Percentiles rank a stretch among this genome's conserved stretches.
phyloP scores from a whole-genome alignment of 2,888 invertebrate species.

The Schrankia costaestrigalis region DNA sequence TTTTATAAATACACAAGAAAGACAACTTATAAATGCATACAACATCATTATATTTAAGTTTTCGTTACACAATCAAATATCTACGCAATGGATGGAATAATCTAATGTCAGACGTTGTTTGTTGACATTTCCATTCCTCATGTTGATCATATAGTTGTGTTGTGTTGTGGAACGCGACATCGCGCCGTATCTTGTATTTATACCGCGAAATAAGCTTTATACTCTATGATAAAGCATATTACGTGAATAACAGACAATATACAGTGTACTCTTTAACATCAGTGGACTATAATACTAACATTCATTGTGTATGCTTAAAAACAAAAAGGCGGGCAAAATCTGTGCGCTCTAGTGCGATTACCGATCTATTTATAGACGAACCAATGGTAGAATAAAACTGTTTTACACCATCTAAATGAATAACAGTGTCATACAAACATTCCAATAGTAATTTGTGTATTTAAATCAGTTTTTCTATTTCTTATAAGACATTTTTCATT shows the following conservation, averaged over 20 bases:
- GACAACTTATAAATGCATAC: too few relatives aligned
- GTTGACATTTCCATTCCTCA: slow-evolving; percentile 65
- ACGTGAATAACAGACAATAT: slow-evolving; percentile 38
- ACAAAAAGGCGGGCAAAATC: slow-evolving; percentile 72
- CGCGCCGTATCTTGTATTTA: slow-evolving; percentile 55
- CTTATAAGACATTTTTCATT: slow-evolving; percentile 34
- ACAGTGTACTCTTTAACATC: slow-evolving; percentile 41
- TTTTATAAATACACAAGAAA: not conserved
- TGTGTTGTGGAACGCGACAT: slow-evolving; percentile 62
- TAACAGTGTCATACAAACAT: slow-evolving; percentile 30
- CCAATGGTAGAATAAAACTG: slow-evolving; percentile 54
- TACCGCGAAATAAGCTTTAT: slow-evolving; percentile 44
- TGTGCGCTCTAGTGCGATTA: slow-evolving; percentile 68
- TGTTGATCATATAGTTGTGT: too few relatives aligned
- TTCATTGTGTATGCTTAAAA: slow-evolving; percentile 47
- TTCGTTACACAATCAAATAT: too few relatives aligned
- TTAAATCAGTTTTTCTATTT: slow-evolving; percentile 27
- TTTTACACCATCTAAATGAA: slow-evolving; percentile 38
- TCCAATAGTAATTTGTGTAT: slow-evolving; percentile 30
- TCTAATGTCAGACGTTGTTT: slow-evolving; percentile 58
- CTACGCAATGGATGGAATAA: slow-evolving; percentile 37
- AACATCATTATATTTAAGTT: too few relatives aligned
- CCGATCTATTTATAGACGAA: slow-evolving; percentile 70
- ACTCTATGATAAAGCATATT: slow-evolving; percentile 38
- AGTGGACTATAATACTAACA: slow-evolving; percentile 30